These are phyloP conservation scores for Caenorhabditis macrosperma DNA, from an alignment of 2,888 invertebrate species.

Conservation along the genomic window DNA sequence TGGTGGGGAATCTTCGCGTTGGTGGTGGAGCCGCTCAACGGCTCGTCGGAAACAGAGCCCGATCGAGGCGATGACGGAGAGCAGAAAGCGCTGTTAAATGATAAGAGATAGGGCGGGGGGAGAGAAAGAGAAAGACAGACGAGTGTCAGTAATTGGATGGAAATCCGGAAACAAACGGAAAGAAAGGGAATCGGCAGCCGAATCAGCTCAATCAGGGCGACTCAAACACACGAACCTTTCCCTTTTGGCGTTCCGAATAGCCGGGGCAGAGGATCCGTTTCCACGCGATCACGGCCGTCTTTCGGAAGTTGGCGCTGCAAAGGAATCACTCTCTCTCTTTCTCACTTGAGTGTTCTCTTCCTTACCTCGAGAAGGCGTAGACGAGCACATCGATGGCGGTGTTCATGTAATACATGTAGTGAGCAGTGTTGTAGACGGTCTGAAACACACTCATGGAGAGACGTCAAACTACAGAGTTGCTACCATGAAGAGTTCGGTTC, in stretches of 20 bases:
- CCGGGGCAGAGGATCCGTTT: constrained; percentile 67
- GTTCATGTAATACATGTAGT: constrained; percentile 79
- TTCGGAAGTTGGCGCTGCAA: constrained; percentile 79
- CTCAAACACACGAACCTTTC: constrained; percentile 38
- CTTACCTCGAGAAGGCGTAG: constrained; percentile 79
- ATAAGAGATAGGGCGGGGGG: neutral
- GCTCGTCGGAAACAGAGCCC: constrained; percentile 15
- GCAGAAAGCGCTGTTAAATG: constrained; percentile 51
- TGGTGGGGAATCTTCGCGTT: constrained; percentile 19
- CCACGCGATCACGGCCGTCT: constrained; percentile 77
- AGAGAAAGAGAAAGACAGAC: neutral
- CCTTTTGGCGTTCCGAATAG: constrained; percentile 52
- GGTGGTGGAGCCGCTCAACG: neutral
- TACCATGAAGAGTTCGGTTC: constrained; percentile 64
- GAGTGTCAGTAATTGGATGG: neutral
- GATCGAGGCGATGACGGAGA: constrained; percentile 27
- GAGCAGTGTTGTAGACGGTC: constrained; percentile 75
- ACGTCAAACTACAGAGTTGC: neutral
- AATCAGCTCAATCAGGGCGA: neutral
- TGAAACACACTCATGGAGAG: constrained; percentile 33
- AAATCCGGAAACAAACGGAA: constrained; percentile 8
- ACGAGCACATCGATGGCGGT: constrained; percentile 79
- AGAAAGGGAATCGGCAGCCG: neutral
- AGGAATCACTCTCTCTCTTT: no score
- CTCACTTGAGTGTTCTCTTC: neutral